phyloP scores from a whole-genome alignment of 2,888 invertebrate genomes.

The Acanthosepion lycidas region DNA sequence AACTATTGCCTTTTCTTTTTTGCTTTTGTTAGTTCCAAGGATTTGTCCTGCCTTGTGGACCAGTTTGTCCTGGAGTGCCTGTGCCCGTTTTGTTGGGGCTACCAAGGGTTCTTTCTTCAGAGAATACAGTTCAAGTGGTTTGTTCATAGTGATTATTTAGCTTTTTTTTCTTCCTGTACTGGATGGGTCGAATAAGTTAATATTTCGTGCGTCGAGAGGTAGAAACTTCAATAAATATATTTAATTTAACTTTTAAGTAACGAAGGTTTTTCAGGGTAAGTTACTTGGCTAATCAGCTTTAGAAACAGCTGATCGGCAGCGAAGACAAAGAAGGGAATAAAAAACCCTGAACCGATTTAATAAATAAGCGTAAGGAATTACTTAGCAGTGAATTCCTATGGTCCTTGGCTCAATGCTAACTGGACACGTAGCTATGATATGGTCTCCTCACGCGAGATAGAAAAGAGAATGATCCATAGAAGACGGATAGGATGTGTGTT shows the following conservation, averaged over 20 bases:
- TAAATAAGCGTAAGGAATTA: no score
- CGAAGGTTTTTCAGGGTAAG: not conserved
- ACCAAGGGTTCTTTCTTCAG: slow-evolving; percentile 38
- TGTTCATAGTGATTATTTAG: not conserved
- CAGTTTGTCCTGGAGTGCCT: slow-evolving; percentile 24
- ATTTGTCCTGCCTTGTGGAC: slow-evolving; percentile 40
- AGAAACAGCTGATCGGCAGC: not conserved
- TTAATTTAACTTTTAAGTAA: not conserved
- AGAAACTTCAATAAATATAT: not conserved
- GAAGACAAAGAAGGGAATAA: not conserved
- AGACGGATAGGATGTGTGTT: not conserved
- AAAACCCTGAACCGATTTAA: not conserved
- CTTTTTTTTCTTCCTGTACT: not conserved
- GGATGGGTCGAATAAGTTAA: not conserved
- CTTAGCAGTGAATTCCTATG: no score
- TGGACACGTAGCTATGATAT: not conserved
- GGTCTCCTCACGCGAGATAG: not conserved
- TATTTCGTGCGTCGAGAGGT: not conserved
- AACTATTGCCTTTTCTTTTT: slow-evolving; percentile 39
- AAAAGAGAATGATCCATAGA: not conserved
- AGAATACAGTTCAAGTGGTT: slow-evolving; percentile 41
- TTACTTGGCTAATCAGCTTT: not conserved
- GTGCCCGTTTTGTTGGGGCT: not conserved
- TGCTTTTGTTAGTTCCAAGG: not conserved
- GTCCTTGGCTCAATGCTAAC: not conserved